Conservation (phyloP, 1,140 invertebrate genomes). For the Frieseomelitta varia region DNA sequence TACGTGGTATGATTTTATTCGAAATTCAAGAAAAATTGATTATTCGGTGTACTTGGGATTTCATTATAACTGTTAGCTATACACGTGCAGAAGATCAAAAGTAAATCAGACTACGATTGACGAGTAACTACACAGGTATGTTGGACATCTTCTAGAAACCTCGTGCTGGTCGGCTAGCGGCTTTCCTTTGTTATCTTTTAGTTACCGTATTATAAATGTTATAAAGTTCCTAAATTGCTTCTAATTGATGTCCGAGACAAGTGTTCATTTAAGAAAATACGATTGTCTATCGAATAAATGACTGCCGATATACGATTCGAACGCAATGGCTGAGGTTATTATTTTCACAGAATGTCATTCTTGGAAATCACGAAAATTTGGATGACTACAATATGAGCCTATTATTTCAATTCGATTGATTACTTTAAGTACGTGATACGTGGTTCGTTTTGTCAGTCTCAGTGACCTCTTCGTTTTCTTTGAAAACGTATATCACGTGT, state of each 20-base stretch:
- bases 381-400: neutral
- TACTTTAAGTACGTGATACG: neutral
- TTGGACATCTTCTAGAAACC: constrained; percentile 18
- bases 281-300: neutral
- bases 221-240: neutral
- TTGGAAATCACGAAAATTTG: neutral
- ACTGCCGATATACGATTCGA: neutral
- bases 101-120: constrained; percentile 4
- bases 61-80: neutral
- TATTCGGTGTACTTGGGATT: constrained; percentile 23
- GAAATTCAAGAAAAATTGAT: constrained; percentile 48
- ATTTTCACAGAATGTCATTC: neutral
- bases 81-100: neutral
- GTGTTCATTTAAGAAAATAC: constrained; percentile 4
- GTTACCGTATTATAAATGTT: neutral
- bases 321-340: neutral
- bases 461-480: neutral
- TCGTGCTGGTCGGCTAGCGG: constrained; percentile 46
- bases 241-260: neutral
- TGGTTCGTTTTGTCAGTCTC: neutral
- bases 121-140: constrained; percentile 51
- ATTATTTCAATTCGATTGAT: neutral
- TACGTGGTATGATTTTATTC: constrained; percentile 60
- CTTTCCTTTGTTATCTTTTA: constrained; percentile 45
- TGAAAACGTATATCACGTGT: neutral